Conservation (phyloP, 2,113 vertebrate genomes). For the Anoura caudifer region DNA sequence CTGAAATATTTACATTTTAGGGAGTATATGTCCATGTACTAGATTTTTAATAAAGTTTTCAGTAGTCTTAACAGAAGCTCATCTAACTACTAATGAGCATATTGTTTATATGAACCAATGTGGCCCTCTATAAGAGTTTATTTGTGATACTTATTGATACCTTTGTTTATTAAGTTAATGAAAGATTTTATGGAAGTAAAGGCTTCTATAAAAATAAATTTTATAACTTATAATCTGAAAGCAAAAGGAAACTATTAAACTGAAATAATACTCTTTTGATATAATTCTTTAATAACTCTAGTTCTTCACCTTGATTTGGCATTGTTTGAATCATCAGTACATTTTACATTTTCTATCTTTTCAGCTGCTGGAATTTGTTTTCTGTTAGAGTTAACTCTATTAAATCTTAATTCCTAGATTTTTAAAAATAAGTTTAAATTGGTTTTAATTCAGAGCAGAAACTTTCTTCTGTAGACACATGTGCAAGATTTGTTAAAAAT, state of each 20-base stretch:
- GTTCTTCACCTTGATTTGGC: not conserved
- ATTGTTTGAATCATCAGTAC: not conserved
- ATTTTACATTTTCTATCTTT: not conserved
- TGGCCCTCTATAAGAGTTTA: not conserved
- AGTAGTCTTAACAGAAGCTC: not conserved
- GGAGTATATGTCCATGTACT: not conserved
- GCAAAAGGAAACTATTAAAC: not conserved
- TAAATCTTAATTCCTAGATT: not conserved
- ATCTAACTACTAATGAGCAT: not conserved
- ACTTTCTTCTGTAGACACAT: not conserved
- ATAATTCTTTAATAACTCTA: not conserved
- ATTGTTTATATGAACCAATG: not conserved
- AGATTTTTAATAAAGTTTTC: not conserved
- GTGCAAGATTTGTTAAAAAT: constrained; percentile 20
- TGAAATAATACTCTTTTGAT: not conserved
- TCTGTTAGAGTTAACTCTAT: not conserved
- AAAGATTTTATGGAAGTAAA: not conserved
- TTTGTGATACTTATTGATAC: not conserved
- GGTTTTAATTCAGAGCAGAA: not conserved
- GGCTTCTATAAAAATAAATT: not conserved
- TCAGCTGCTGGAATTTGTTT: not conserved
- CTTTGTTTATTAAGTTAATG: not conserved
- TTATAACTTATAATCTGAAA: not conserved
- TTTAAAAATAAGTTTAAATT: constrained; percentile 26
- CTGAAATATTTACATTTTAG: not conserved